Evolutionary conservation across 2,113 vertebrate genomes (phyloP).

Genomic region (Pavo muticus): DNA sequence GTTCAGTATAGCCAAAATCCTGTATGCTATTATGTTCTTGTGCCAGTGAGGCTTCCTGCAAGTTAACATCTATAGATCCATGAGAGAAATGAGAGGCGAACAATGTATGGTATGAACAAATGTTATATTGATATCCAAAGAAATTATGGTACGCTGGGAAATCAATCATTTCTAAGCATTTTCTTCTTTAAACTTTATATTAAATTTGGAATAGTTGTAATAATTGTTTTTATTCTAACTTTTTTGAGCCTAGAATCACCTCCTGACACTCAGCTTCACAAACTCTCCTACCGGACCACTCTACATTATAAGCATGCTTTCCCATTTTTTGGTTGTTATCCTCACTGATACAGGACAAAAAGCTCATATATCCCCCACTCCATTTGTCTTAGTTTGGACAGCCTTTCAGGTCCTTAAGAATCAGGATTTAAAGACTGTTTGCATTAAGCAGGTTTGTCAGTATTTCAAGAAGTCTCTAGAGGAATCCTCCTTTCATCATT

Average conservation of each 20-base stretch:
- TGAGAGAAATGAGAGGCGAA: constrained; percentile 6
- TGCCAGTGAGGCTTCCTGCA: not conserved
- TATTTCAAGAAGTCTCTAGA: not conserved
- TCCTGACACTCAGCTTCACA: not conserved
- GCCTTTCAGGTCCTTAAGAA: not conserved
- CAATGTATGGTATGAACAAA: constrained; percentile 12
- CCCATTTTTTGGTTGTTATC: not conserved
- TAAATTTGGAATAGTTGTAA: constrained; percentile 29
- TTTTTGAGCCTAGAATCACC: not conserved
- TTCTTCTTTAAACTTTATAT: constrained; percentile 30
- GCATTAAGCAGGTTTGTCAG: not conserved
- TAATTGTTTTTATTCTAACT: not conserved
- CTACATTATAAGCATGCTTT: not conserved
- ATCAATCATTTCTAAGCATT: constrained; percentile 34
- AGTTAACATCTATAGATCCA: constrained; percentile 37
- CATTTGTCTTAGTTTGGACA: not conserved
- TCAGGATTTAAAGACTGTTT: not conserved
- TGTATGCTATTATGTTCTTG: constrained; percentile 53
- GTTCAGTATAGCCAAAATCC: constrained; percentile 61
- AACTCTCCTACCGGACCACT: not conserved
- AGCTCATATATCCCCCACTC: not conserved
- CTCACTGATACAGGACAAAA: not conserved
- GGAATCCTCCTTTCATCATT: not conserved
- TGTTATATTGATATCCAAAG: constrained; percentile 26
- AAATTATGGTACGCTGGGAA: not conserved